Conservation (phyloP, 92 coral and sea anemone genomes). For the Galaxea fascicularis region DNA sequence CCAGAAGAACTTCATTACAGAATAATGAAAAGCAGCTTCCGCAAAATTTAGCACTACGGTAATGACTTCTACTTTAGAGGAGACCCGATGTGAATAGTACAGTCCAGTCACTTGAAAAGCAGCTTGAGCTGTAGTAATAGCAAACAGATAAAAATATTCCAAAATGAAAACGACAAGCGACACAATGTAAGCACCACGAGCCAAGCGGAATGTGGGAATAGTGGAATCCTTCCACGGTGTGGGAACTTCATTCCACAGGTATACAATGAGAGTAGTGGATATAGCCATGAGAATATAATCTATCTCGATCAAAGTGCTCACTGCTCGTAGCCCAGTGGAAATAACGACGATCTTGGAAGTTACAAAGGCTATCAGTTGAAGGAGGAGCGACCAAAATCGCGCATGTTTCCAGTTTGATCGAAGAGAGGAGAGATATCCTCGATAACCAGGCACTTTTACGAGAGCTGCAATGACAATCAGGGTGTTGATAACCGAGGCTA, state of each 20-base stretch:
- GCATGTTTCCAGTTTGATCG: constrained; percentile 59
- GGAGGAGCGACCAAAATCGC: constrained; percentile 79
- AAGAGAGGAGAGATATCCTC: constrained; percentile 45
- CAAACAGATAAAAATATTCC: constrained; percentile 50
- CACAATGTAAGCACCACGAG: constrained; percentile 1
- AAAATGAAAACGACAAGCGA: constrained; percentile 30
- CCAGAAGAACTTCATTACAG: constrained; percentile 61
- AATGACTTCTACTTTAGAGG: constrained; percentile 26
- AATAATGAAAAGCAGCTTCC: constrained; percentile 55
- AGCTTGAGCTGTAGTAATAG: constrained; percentile 43
- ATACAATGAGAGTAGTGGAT: constrained; percentile 33
- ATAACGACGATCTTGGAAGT: constrained; percentile 36
- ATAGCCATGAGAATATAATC: constrained; percentile 32
- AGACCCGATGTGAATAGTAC: constrained; percentile 1
- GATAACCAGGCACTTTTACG: constrained; percentile 29
- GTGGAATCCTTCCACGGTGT: constrained; percentile 11
- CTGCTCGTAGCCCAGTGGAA: not conserved
- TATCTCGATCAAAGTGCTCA: constrained; percentile 24
- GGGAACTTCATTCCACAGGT: constrained; percentile 58
- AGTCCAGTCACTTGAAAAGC: constrained; percentile 59
- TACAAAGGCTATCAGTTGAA: constrained; percentile 53
- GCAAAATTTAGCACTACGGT: constrained; percentile 37
- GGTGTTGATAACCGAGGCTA: constrained; percentile 33
- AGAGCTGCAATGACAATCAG: constrained; percentile 39
- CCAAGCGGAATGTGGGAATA: not conserved